A percentile compares a stretch with the other conserved stretches of the same genome.
These are phyloP conservation scores for Drymonia ruficornis DNA, from an alignment of 2,888 invertebrate species.

Conservation along the genomic window DNA sequence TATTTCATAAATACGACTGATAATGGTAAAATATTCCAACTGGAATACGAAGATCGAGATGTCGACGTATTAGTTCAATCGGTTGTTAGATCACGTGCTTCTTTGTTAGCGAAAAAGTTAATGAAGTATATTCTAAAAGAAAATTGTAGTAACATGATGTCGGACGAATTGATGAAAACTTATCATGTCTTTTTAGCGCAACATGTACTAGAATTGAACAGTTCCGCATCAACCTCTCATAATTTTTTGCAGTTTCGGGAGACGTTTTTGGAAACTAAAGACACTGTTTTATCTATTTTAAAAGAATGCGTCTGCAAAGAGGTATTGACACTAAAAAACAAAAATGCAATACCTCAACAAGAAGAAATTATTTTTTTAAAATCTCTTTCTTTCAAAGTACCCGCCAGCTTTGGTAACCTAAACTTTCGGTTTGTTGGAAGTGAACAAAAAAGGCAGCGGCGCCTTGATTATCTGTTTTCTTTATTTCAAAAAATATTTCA, in stretches of 20 bases:
- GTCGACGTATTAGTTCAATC: slow-evolving; percentile 4
- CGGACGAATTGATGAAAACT: slow-evolving; percentile 5
- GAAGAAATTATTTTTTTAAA: slow-evolving; percentile 12
- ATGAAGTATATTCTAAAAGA: slow-evolving; percentile 5
- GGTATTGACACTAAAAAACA: slow-evolving; percentile 11
- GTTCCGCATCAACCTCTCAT: not conserved
- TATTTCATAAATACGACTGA: slow-evolving; percentile 9
- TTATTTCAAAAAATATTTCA: slow-evolving; percentile 18
- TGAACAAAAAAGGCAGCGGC: slow-evolving; percentile 15
- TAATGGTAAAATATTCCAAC: slow-evolving; percentile 8
- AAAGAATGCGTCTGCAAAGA: slow-evolving; percentile 18
- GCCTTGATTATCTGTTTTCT: slow-evolving; percentile 16
- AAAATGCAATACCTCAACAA: not conserved
- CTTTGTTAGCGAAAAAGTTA: slow-evolving; percentile 8
- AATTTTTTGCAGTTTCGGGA: slow-evolving; percentile 5
- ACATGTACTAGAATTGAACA: not conserved
- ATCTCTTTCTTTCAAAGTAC: slow-evolving; percentile 22
- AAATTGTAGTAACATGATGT: slow-evolving; percentile 2
- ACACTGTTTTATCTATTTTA: slow-evolving; percentile 15
- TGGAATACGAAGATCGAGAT: slow-evolving; percentile 7
- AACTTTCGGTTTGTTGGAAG: slow-evolving; percentile 18
- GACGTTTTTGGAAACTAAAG: slow-evolving; percentile 17
- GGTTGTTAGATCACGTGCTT: slow-evolving; percentile 5
- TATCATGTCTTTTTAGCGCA: slow-evolving; percentile 8
- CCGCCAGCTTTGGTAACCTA: slow-evolving; percentile 24